Conservation (phyloP, 2,797 vertebrate species). For the Chelmon rostratus region DNA sequence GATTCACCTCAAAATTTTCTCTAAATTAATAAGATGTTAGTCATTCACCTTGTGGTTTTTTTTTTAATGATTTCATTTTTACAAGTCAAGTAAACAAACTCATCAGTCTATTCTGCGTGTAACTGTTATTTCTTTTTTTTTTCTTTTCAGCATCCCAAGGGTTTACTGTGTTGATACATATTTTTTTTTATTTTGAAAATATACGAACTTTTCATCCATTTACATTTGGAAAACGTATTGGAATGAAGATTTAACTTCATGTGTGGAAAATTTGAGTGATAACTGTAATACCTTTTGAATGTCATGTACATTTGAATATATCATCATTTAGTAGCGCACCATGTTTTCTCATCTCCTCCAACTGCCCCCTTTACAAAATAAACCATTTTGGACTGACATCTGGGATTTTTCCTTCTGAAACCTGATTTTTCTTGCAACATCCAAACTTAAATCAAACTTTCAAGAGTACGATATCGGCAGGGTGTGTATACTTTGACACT, state of each 20-base stretch:
- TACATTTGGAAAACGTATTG: slow-evolving; percentile 81
- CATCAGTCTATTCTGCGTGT: slow-evolving; percentile 81
- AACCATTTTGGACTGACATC: slow-evolving; percentile 84
- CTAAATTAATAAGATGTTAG: slow-evolving; percentile 53
- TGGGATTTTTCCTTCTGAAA: slow-evolving; percentile 45
- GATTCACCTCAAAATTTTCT: slow-evolving; percentile 63
- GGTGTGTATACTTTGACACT: neutral
- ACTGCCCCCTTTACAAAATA: slow-evolving; percentile 87
- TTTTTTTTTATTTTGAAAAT: slow-evolving; percentile 84
- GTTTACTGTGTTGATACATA: slow-evolving; percentile 88
- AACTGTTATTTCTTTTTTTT: slow-evolving; percentile 71
- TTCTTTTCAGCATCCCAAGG: slow-evolving; percentile 82
- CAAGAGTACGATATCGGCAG: neutral
- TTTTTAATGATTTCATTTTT: slow-evolving; percentile 41
- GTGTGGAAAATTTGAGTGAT: slow-evolving; percentile 83
- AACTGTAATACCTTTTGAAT: slow-evolving; percentile 85
- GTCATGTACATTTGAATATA: slow-evolving; percentile 90
- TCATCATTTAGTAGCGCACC: slow-evolving; percentile 87
- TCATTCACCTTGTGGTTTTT: slow-evolving; percentile 61
- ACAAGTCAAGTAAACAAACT: slow-evolving; percentile 67
- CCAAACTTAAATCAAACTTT: slow-evolving; percentile 23
- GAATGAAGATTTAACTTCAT: slow-evolving; percentile 80
- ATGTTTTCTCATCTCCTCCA: slow-evolving; percentile 84
- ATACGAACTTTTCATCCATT: slow-evolving; percentile 85
- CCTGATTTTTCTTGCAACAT: slow-evolving; percentile 11